phyloP scores from a whole-genome alignment of 2,888 invertebrate species.

The Epirrita christyi region DNA sequence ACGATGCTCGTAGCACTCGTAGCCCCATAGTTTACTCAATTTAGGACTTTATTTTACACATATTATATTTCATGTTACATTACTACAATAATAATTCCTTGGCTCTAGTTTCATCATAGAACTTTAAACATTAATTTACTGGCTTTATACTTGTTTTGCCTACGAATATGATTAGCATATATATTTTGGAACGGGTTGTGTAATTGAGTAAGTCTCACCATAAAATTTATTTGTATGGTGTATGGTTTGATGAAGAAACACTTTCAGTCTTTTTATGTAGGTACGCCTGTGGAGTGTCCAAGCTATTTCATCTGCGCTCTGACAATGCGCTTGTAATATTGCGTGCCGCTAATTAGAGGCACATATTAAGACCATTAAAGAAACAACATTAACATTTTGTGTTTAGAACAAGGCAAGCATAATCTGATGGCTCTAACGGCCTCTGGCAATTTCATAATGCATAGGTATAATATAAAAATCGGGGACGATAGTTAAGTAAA shows the following conservation, averaged over 20 bases:
- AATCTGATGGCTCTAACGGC: conserved; percentile 38
- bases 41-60: too few species aligned
- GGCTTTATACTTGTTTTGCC: too few species aligned
- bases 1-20: conserved; percentile 5
- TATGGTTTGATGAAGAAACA: too few species aligned
- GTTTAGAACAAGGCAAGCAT: conserved; percentile 33
- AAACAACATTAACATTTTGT: conserved; percentile 43
- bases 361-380: conserved; percentile 54
- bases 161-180: too few species aligned
- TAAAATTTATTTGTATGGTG: too few species aligned
- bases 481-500: conserved; percentile 14
- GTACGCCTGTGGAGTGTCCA: not conserved
- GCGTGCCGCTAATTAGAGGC: conserved; percentile 66
- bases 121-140: too few species aligned
- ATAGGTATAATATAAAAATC: conserved; percentile 1
- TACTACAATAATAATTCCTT: too few species aligned
- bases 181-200: too few species aligned
- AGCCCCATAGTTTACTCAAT: not conserved
- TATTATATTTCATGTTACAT: too few species aligned
- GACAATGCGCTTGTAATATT: conserved; percentile 41
- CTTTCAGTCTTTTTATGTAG: too few species aligned
- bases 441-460: conserved; percentile 29
- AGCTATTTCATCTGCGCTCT: conserved; percentile 36
- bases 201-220: too few species aligned
- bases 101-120: too few species aligned